Evolutionary conservation across 1,140 invertebrate genomes (phyloP).

Genomic region (Microvelia longipes): DNA sequence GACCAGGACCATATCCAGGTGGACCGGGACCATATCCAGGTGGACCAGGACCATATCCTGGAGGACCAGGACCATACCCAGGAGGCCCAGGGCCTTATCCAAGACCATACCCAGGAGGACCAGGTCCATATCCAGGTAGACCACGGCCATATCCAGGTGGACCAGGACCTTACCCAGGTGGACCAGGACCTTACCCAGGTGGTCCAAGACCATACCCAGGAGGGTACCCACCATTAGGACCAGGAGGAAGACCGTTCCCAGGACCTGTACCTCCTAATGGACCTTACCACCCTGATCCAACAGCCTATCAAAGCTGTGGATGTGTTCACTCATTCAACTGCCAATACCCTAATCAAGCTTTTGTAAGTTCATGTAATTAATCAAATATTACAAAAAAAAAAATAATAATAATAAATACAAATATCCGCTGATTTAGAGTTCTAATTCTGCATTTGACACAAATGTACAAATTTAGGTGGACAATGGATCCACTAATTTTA

Average conservation of each 20-base stretch:
- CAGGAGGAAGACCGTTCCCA: neutral
- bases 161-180: neutral
- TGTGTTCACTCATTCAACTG: neutral
- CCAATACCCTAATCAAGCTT: neutral
- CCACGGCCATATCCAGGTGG: neutral
- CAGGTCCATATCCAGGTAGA: neutral
- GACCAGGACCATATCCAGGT: neutral
- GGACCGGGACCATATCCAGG: neutral
- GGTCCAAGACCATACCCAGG: neutral
- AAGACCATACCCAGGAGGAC: neutral
- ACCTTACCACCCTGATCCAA: neutral
- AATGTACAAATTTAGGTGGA: too few relatives aligned
- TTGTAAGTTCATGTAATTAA: neutral
- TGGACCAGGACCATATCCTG: neutral
- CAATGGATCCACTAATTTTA: too few relatives aligned
- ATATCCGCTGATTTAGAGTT: too few relatives aligned
- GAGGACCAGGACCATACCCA: too few relatives aligned
- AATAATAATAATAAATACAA: too few relatives aligned
- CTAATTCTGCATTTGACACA: too few relatives aligned
- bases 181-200: neutral
- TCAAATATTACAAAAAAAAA: too few relatives aligned
- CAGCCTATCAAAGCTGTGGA: neutral
- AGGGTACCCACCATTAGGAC: too few relatives aligned
- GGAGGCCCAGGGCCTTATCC: neutral
- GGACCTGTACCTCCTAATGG: neutral